Conservation (phyloP, 2,888 invertebrate species). For the Pasiphila rectangulata region DNA sequence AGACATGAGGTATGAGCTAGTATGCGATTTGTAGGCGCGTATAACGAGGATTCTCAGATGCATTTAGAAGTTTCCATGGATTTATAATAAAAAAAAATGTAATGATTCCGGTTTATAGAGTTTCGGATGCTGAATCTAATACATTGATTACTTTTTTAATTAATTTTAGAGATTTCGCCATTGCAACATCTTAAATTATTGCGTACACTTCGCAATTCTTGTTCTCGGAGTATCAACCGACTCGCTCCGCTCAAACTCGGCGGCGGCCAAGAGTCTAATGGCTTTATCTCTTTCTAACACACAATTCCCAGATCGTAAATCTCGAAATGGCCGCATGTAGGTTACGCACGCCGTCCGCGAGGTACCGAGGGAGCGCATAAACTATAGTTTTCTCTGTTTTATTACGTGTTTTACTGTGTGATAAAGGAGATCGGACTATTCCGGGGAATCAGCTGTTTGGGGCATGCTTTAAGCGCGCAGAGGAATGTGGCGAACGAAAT, state of each 20-base stretch:
- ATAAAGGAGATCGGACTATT: constrained; percentile 78
- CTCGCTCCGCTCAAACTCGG: constrained; percentile 64
- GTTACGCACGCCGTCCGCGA: constrained; percentile 80
- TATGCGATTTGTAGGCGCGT: constrained; percentile 63
- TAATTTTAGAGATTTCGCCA: neutral
- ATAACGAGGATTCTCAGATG: constrained; percentile 48
- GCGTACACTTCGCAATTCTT: constrained; percentile 60
- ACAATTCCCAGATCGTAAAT: constrained; percentile 82
- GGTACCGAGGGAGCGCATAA: constrained; percentile 75
- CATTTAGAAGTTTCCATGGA: constrained; percentile 23
- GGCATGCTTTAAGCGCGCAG: constrained; percentile 79
- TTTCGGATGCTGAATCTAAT: neutral
- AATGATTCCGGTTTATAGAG: neutral
- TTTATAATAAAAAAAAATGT: neutral
- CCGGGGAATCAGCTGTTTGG: constrained; percentile 79
- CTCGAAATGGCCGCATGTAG: constrained; percentile 82
- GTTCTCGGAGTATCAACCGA: constrained; percentile 65
- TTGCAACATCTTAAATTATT: constrained; percentile 38
- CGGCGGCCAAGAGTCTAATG: constrained; percentile 74
- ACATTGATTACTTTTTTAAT: constrained; percentile 3
- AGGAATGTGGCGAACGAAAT: constrained; percentile 79
- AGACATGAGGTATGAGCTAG: constrained; percentile 71
- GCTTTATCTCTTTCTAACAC: constrained; percentile 78
- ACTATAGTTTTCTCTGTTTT: constrained; percentile 81
- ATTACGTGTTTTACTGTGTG: constrained; percentile 74